Evolutionary conservation across 2,797 vertebrate genomes (phyloP), one percentile per base, ranked within the genome.

Genomic region (Buceros bicornis): DNA sequence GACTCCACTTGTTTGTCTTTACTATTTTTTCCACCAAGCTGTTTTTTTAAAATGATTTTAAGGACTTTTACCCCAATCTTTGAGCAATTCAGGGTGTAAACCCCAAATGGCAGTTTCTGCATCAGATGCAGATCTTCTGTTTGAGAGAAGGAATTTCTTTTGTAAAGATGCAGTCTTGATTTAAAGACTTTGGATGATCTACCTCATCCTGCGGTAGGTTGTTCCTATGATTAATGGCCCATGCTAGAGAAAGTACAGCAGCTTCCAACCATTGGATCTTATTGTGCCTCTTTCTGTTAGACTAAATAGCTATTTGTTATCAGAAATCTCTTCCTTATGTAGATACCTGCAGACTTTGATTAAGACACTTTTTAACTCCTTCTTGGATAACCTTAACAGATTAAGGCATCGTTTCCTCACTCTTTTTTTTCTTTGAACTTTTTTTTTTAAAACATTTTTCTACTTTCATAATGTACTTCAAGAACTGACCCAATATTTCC

Each of bases 291-390:
- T 89, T 95, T 80, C 88, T 80, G 60, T 95, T 93, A 64, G 64
- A 82, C 95, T 95, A 89, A 95, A 87, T 76, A 95, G 90, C 91
- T 93, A 73, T 96, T 92, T 92, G 83, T 94, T 95, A 95, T 93
- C 93, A 95, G 91, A 94, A 96, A 96, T 96, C 90, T 96, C 86
- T 87, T 95, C 92, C 90, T 89, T 95, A 95, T 93, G 91, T 85
- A 96, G 94, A 95, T 95, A 95, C 57, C 53, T 92, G 60, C 67
- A 90, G 93, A 87, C 91, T 95, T 90, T 80, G 89, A 91, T 89
- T 78, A 95, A 92, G 69, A 74, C 69, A 91, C 54, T 89, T 96
- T 93, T 96, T 92, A 96, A 96, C 91, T 95, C 89, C 60, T 96
- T 94, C 77, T 83, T 95, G 93, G 88, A 77, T 89, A 94, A 93